These are phyloP conservation scores for Congeria kusceri DNA, from an alignment of 2,888 invertebrate genomes.

Conservation along the genomic window DNA sequence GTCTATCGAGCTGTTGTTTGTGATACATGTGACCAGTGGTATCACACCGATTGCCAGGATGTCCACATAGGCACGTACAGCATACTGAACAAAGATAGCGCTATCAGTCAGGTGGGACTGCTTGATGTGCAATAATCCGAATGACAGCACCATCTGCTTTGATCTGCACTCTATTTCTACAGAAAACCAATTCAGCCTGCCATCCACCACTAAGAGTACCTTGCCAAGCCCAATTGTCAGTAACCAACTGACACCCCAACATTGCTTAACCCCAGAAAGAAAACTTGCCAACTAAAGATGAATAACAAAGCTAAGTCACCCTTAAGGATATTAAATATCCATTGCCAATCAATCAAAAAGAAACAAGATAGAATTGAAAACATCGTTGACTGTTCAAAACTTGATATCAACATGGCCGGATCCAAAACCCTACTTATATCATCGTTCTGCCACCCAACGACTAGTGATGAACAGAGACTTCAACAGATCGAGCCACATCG, in stretches of 20 bases:
- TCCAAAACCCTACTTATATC: constrained; percentile 30
- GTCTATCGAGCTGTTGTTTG: constrained; percentile 19
- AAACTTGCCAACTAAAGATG: neutral
- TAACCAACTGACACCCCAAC: constrained; percentile 5
- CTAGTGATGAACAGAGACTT: constrained; percentile 10
- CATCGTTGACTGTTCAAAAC: constrained; percentile 29
- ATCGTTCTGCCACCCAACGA: too few relatives aligned
- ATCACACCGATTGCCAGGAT: constrained; percentile 23
- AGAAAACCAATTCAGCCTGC: neutral
- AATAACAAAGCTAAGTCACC: neutral
- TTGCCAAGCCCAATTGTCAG: constrained; percentile 7
- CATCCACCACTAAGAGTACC: constrained; percentile 6
- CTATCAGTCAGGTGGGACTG: constrained; percentile 20
- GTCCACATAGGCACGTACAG: constrained; percentile 17
- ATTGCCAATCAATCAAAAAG: constrained; percentile 32
- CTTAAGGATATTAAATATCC: constrained; percentile 23
- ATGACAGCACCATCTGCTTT: constrained; percentile 19
- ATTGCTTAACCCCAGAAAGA: constrained; percentile 24
- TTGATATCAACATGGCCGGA: constrained; percentile 30
- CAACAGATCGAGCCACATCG: too few relatives aligned
- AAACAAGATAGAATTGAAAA: constrained; percentile 28
- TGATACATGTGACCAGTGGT: constrained; percentile 29
- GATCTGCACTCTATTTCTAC: constrained; percentile 4
- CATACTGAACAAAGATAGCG: constrained; percentile 16
- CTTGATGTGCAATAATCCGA: constrained; percentile 18